phyloP scores from a whole-genome alignment of 2,888 invertebrate genomes.

The Strigamia crassipes region DNA sequence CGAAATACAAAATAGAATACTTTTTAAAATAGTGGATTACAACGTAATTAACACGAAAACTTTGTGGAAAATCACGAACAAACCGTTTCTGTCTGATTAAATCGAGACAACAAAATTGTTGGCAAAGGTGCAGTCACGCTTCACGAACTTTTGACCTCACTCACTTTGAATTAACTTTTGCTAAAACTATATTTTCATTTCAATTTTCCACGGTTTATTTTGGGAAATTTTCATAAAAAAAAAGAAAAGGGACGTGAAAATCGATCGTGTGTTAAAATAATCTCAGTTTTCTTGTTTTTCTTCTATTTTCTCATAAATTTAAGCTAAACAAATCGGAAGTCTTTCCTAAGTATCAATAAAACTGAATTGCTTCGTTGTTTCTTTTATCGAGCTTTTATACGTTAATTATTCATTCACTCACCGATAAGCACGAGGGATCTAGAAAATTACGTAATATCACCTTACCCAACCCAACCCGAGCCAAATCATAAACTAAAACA shows the following conservation, averaged over 20 bases:
- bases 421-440: too few relatives aligned
- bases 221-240: not conserved
- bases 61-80: not conserved
- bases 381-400: too few relatives aligned
- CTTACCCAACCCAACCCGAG: not conserved
- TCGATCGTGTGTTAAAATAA: too few relatives aligned
- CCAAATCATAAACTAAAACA: not conserved
- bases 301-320: too few relatives aligned
- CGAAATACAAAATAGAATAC: constrained; percentile 18
- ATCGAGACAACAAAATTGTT: not conserved
- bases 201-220: not conserved
- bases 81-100: not conserved
- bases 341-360: too few relatives aligned
- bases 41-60: not conserved
- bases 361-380: too few relatives aligned
- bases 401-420: too few relatives aligned
- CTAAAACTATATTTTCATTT: too few relatives aligned
- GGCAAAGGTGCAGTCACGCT: not conserved
- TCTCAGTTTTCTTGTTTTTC: too few relatives aligned
- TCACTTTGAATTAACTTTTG: not conserved
- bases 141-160: constrained; percentile 1
- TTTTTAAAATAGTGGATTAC: not conserved
- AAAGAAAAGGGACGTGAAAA: not conserved
- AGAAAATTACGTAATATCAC: too few relatives aligned
- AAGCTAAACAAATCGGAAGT: too few relatives aligned